Evolutionary conservation across 2,113 vertebrate genomes (phyloP).

Genomic region (Campylorhamphus procurvoides): DNA sequence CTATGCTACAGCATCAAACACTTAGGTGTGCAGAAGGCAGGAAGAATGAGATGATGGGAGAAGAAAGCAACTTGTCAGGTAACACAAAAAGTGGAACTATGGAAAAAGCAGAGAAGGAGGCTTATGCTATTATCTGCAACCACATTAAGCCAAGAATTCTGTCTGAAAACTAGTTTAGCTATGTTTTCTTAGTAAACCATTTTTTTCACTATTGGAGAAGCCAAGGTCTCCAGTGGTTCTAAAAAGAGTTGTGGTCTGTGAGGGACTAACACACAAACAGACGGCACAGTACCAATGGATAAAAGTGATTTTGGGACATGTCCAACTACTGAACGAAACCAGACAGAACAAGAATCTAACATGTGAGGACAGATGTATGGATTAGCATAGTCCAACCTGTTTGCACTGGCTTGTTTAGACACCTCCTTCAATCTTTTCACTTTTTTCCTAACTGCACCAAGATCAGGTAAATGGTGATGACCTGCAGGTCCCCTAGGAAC

Average conservation of each 20-base stretch:
- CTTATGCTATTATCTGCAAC: not conserved
- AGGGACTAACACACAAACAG: slow-evolving; percentile 25
- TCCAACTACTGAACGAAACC: not conserved
- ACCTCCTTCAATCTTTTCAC: slow-evolving; percentile 84
- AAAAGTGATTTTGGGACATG: not conserved
- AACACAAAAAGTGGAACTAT: not conserved
- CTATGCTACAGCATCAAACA: not conserved
- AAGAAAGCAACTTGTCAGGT: not conserved
- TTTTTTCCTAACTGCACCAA: slow-evolving; percentile 80
- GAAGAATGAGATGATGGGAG: not conserved
- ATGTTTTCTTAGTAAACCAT: not conserved
- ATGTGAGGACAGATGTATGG: slow-evolving; percentile 42
- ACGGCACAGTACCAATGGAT: not conserved
- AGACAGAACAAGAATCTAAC: slow-evolving; percentile 51
- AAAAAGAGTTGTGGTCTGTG: slow-evolving; percentile 1
- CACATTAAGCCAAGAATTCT: not conserved
- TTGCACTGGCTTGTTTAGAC: slow-evolving; percentile 80
- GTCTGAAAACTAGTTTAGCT: not conserved
- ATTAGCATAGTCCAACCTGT: slow-evolving; percentile 68
- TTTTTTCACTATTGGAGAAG: not conserved
- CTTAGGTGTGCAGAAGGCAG: not conserved
- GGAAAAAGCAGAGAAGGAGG: slow-evolving; percentile 8
- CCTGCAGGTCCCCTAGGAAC: slow-evolving; percentile 73
- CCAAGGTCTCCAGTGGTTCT: not conserved
- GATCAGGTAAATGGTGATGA: slow-evolving; percentile 72